Conservation (phyloP, 2,797 vertebrate species). For the Pangasius macronema region DNA sequence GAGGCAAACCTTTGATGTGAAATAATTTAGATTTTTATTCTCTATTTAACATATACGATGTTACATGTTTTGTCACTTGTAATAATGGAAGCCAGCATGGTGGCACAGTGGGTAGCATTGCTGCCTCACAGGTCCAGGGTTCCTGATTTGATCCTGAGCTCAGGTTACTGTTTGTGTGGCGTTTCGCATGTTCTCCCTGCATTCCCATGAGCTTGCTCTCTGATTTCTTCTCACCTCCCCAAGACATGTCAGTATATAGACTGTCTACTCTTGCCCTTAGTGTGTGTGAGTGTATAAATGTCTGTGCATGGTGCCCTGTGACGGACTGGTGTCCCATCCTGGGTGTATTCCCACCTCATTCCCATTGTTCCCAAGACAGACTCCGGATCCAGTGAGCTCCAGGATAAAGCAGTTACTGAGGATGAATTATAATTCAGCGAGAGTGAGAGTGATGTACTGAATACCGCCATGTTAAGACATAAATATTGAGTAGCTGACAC, state of each 20-base stretch:
- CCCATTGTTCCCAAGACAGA: neutral
- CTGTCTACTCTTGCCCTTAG: neutral
- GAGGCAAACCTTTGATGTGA: neutral
- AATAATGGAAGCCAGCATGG: neutral
- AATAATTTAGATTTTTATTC: neutral
- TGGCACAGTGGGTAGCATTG: neutral
- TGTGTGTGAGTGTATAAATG: neutral
- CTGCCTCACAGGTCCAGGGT: neutral
- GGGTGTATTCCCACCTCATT: neutral
- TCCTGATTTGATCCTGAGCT: neutral
- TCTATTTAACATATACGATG: neutral
- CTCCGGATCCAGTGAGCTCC: neutral
- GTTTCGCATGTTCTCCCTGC: neutral
- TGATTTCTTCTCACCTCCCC: neutral
- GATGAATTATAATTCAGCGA: neutral
- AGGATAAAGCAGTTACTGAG: neutral
- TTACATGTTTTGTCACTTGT: neutral
- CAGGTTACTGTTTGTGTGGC: neutral
- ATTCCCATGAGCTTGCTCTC: neutral
- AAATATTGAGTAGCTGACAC: neutral
- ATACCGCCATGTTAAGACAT: neutral
- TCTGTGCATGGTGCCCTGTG: neutral
- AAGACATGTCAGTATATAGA: neutral
- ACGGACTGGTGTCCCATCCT: neutral
- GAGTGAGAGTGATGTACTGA: neutral